Base-by-base conservation (phyloP, 2,797 vertebrate species). In the Neosalanx taihuensis region DNA sequence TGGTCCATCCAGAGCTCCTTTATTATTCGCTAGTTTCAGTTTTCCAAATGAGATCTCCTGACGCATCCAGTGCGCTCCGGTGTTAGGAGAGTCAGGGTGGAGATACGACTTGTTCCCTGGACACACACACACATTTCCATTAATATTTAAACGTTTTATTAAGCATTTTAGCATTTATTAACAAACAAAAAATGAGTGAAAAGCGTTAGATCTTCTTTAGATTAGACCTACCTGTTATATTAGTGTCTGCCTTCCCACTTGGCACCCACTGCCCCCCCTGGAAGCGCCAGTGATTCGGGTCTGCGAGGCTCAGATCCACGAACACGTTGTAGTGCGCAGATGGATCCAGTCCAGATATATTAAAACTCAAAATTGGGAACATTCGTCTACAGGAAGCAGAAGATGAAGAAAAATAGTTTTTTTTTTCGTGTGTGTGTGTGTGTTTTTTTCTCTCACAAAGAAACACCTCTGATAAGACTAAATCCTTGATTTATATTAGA, bases 191-290 rank as follows among this genome's bases (percentile, higher is more conserved):
- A 46, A 29, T 5, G 12, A 31, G 12, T 10, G 51, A 56, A 56
- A 56, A 56, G 18, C 51, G 1, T 26, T 26, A 53, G 1, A 41
- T 41, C 41, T 46, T 13, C 41, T 4, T 17, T 17, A 56, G 51
- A 56, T 56, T 56, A 56, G 51, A n/a, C 51, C 51, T 53, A 49
- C 65, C 65, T 65, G 53, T 61, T 82, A 93, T 91, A 86, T 95
- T 94, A 87, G 93, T 93, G 90, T 95, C 93, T 82, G 93, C 93
- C 87, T 94, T 94, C 85, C 94, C 93, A 85, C 94, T 93, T 87
- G 93, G 94, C 86, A 95, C 92, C 94, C 93, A 95, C 87, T 94
- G 94, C 84, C 93, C 93, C 82, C 94, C 93, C 88, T 95, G 93
- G 89, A 94, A 95, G 82, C 93, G 90, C 93, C 93, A 94, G 89